Conservation (phyloP, 2,797 vertebrate species). For the Gallinago nigripennis region DNA sequence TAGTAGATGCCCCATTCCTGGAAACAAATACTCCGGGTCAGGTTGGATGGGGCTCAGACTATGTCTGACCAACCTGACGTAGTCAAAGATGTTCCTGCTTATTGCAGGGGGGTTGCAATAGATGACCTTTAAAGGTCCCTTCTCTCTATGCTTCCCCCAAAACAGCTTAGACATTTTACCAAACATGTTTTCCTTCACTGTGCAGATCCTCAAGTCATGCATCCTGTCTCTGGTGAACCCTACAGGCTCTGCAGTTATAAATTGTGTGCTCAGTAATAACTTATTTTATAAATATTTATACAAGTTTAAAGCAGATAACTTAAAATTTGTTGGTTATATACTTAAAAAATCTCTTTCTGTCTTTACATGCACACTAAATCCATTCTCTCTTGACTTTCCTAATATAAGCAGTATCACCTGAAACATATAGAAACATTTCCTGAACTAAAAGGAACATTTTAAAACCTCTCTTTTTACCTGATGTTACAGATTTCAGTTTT, state of each 20-base stretch:
- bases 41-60: not conserved
- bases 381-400: not conserved
- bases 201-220: not conserved
- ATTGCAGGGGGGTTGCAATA: not conserved
- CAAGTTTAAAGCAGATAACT: not conserved
- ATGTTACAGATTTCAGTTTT: not conserved
- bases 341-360: not conserved
- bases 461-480: fast-evolving
- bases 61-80: not conserved
- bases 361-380: not conserved
- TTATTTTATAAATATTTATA: not conserved
- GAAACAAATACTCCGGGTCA: not conserved
- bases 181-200: not conserved
- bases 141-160: not conserved
- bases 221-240: not conserved
- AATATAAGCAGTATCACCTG: not conserved
- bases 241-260: not conserved
- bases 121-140: not conserved
- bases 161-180: not conserved
- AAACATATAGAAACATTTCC: not conserved
- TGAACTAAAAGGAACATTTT: not conserved
- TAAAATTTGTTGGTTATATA: not conserved
- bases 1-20: not conserved
- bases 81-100: not conserved
- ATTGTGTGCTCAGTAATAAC: not conserved